Evolutionary conservation across 2,888 invertebrate genomes (phyloP).

Genomic region (Crossocerus cetratus): DNA sequence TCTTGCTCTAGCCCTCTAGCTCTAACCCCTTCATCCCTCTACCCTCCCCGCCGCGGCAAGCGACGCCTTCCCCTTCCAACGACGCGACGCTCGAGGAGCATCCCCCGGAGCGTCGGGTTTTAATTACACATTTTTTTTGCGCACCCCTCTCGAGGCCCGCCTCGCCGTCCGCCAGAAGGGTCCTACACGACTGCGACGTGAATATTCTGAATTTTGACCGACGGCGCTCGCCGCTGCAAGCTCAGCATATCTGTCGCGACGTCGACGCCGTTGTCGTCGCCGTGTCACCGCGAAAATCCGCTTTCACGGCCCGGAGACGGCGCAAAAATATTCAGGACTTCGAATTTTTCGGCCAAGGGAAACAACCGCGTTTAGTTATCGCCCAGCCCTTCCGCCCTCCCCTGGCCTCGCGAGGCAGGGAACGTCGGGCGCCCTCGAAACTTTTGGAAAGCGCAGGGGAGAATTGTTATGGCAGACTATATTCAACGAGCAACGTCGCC

Average conservation of each 20-base stretch:
- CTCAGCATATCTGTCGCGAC: slow-evolving; percentile 45
- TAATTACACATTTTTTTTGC: slow-evolving; percentile 65
- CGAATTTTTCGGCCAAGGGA: not conserved
- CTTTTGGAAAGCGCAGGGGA: not conserved
- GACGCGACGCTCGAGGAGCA: slow-evolving; percentile 26
- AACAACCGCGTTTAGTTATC: not conserved
- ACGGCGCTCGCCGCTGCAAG: slow-evolving; percentile 42
- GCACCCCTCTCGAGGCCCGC: slow-evolving; percentile 41
- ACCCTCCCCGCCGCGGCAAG: not conserved
- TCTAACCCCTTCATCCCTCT: not conserved
- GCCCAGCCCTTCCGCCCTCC: not conserved
- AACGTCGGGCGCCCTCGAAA: not conserved
- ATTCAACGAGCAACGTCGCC: too few relatives aligned
- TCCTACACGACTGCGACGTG: slow-evolving; percentile 47
- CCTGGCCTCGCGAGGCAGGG: too few relatives aligned
- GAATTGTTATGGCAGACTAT: not conserved
- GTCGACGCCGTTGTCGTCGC: slow-evolving; percentile 2
- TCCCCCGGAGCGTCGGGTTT: slow-evolving; percentile 60
- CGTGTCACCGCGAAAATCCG: not conserved
- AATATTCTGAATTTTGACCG: slow-evolving; percentile 52
- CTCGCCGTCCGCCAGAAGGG: slow-evolving; percentile 32
- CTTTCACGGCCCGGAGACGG: not conserved
- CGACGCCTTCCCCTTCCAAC: not conserved
- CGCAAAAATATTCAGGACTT: slow-evolving; percentile 12
- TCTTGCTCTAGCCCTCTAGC: not conserved